Evolutionary conservation across 2,888 invertebrate genomes (phyloP), one percentile per base, ranked within the genome.

Genomic region (Perizoma flavofasciatum): DNA sequence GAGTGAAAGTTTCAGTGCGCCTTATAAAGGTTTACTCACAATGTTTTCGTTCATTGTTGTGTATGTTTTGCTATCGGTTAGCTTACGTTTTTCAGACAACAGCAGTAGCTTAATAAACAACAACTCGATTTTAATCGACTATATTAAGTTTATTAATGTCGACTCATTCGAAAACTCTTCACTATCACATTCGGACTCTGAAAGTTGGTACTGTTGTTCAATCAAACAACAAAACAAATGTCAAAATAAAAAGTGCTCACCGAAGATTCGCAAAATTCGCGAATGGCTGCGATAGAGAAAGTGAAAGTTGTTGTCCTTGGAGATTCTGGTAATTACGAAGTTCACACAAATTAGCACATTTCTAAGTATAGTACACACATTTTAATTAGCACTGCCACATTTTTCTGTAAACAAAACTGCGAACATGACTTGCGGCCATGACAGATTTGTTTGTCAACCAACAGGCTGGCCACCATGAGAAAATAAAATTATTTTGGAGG

Each of bases 271-370:
- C 50, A 67, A 67, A 64, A 67, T 70, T 67, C 70, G 73, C 76
- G 79, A 88, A 96, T 96, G 96, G 95, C 96, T 75, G 95, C 95
- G 67, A 96, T 97, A 76, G 97, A 97, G 87, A 96, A 97, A 93
- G 97, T 97, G 11, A 96, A 97, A 85, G 95, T 98, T 63, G 94
- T 98, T 73, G 95, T 98, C 61, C 95, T 98, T 63, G 98, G 98
- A 51, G 98, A 98, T 93, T 97, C 97, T 66, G 97, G 96, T 96
- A 93, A 86, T 78, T 78, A 57, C 63, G 63, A 50, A 63, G 62
- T 75, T 69, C 71, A 68, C 71, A 64, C 70, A 66, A 61, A 66
- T 59, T 64, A 65, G 64, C 78, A 82, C 81, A 78, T 61, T 69
- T 39, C 10, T n/a, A 4, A 22, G 46, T 8, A 22, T 34, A 33